Percentiles rank a stretch among this genome's conserved stretches.
Evolutionary conservation across 2,888 invertebrate genomes (phyloP).

Genomic region (Thecophora atra): DNA sequence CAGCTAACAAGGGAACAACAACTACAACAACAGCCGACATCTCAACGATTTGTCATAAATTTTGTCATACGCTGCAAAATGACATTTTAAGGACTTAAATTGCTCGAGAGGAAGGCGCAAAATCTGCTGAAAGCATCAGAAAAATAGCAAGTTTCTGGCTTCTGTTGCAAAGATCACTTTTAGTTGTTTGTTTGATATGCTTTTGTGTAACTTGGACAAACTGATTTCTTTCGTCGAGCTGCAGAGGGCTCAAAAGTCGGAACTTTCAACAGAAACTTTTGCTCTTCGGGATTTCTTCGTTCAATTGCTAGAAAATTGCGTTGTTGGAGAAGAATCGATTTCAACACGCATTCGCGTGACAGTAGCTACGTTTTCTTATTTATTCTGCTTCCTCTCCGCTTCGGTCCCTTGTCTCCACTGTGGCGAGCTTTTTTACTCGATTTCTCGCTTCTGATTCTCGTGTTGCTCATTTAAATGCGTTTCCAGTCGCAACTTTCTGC

Average conservation of each 20-base stretch:
- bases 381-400: no score
- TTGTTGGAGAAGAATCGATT: background rate
- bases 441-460: background rate
- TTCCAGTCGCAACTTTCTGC: background rate
- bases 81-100: conserved; percentile 22
- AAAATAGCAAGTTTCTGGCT: background rate
- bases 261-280: background rate
- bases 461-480: background rate
- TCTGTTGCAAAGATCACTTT: background rate
- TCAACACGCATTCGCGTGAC: background rate
- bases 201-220: background rate
- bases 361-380: background rate
- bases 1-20: background rate
- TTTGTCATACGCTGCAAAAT: conserved; percentile 1
- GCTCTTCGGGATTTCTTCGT: no score
- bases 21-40: background rate
- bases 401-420: no score
- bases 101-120: background rate
- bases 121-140: background rate
- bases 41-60: conserved; percentile 15
- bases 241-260: background rate
- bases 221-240: background rate
- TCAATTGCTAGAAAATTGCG: background rate
- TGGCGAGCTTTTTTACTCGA: background rate
- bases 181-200: background rate